Evolutionary conservation across 1,140 invertebrate species (phyloP), one percentile per base, ranked within the genome.

Genomic region (Coboldia fuscipes): DNA sequence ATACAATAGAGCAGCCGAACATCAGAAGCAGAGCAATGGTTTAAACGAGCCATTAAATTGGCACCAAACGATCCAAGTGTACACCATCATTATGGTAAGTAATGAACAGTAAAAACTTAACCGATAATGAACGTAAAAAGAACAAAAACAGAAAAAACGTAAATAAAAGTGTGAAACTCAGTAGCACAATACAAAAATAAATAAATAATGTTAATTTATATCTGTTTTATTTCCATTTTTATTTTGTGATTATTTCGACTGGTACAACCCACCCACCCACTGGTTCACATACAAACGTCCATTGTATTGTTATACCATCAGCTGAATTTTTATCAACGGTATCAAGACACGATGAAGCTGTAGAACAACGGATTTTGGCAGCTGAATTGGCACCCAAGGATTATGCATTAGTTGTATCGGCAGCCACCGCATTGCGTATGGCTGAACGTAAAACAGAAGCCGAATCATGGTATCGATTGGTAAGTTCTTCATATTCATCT

Each of bases 1-100:
- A 7, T 7, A 7, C 22, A 24, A 7, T 12, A 85, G 75, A 68
- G 79, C 46, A 84, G 79, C 45, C 67, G 82, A 40, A 56, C 72
- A 27, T 51, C 67, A 23, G 84, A 90, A 57, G 86, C 88, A 3
- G 86, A 92, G 54, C 66, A 74, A 47, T 88, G 82, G 81, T 90
- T 89, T 51, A 62, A 79, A 45, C 76, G 76, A 47, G 88, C 86
- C 2, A 63, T 83, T 39, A 62, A 66, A 38, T 58, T 93, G 37
- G 81, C 83, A 24, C 82, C 86, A 3, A 63, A 74, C 29, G 83
- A 92, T 51, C 70, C 80, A 1, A 71, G 69, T 38, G 78, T 83
- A 13, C 74, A 78, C 53, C 74, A 84, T 53, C 79, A 86, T 57
- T 85, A 83, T 50, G 82, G 83, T 84, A 59, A 62, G 65, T 57